Evolutionary conservation across 1,140 invertebrate genomes (phyloP).

Genomic region (Achroia grisella): DNA sequence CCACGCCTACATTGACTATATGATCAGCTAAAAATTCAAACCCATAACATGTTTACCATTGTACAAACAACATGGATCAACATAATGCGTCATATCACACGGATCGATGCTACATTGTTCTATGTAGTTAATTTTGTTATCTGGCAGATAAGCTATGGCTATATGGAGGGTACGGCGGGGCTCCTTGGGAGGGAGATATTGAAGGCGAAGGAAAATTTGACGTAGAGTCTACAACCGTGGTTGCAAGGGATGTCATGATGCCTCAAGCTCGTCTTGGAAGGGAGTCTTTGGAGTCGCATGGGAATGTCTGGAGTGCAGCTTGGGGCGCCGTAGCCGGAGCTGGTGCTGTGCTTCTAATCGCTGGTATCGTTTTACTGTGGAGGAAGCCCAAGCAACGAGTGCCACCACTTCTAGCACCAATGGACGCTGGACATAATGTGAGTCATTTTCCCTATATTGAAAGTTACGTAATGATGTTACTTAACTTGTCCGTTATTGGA

Average conservation of each 20-base stretch:
- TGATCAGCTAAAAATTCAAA: not conserved
- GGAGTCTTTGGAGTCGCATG: conserved; percentile 18
- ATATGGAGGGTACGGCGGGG: conserved; percentile 31
- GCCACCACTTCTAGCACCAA: conserved; percentile 41
- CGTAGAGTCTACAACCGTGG: not conserved
- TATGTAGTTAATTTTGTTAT: conserved; percentile 59
- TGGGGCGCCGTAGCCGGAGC: conserved; percentile 49
- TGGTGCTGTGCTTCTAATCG: conserved; percentile 46
- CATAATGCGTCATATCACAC: conserved; percentile 8
- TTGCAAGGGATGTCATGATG: conserved; percentile 5
- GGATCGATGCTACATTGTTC: conserved; percentile 56
- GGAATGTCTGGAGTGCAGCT: conserved; percentile 46
- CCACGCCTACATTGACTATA: not conserved
- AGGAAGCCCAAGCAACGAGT: conserved; percentile 36
- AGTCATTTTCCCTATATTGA: conserved; percentile 20
- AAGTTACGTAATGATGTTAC: no score
- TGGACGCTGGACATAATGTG: conserved; percentile 53
- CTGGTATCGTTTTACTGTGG: conserved; percentile 37
- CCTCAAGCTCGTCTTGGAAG: conserved; percentile 20
- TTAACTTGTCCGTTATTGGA: no score
- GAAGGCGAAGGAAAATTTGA: conserved; percentile 12
- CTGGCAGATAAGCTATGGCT: conserved; percentile 59
- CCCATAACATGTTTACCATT: conserved; percentile 2
- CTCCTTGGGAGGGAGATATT: conserved; percentile 30
- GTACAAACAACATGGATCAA: conserved; percentile 1